Percentiles rank a stretch among this genome's conserved stretches.
phyloP scores from a whole-genome alignment of 2,888 invertebrate genomes.

The Limnephilus lunatus region DNA sequence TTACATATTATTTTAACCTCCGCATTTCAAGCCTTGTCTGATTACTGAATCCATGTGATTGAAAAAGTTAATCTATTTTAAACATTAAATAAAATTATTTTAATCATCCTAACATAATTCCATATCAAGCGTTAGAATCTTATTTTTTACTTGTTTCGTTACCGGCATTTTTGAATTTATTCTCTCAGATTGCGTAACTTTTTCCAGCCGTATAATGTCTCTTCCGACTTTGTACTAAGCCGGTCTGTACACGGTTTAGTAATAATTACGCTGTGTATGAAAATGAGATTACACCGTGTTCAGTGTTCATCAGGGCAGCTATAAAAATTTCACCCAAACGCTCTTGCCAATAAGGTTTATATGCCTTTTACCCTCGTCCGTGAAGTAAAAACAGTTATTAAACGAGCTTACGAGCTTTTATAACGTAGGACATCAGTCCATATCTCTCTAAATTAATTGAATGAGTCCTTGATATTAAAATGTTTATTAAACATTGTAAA shows the following conservation, averaged over 20 bases:
- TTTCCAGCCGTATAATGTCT: background rate
- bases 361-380: constrained; percentile 1
- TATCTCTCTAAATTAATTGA: background rate
- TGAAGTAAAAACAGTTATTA: constrained; percentile 42
- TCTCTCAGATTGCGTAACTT: constrained; percentile 14
- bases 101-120: too few species aligned
- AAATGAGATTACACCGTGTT: constrained; percentile 32
- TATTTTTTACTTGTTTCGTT: background rate
- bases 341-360: constrained; percentile 23
- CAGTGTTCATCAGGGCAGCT: constrained; percentile 22
- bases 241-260: constrained; percentile 30
- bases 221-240: background rate
- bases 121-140: background rate
- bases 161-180: background rate
- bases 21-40: too few species aligned
- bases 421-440: background rate
- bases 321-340: constrained; percentile 47
- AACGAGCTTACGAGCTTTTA: constrained; percentile 29
- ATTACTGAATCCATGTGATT: too few species aligned
- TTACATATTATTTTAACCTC: too few species aligned
- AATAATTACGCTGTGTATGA: constrained; percentile 29
- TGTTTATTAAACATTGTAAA: background rate
- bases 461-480: background rate
- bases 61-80: too few species aligned
- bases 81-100: too few species aligned